phyloP scores from a whole-genome alignment of 2,888 invertebrate species.

The Aleiodes alternator region DNA sequence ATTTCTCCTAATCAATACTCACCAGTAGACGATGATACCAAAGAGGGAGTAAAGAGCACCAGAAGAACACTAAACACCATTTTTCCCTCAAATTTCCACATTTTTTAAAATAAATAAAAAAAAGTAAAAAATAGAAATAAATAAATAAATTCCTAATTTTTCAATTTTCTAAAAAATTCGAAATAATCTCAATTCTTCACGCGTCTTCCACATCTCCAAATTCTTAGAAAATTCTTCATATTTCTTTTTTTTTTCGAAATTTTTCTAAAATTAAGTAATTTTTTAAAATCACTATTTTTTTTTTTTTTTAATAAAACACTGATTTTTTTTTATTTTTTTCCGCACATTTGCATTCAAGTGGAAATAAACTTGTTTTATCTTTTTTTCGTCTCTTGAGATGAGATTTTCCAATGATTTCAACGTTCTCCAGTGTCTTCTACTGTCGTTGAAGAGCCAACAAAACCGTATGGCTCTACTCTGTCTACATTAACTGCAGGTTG shows the following conservation, averaged over 20 bases:
- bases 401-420: too few relatives aligned
- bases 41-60: neutral
- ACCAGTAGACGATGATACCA: neutral
- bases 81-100: neutral
- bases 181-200: slow-evolving; percentile 2
- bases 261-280: neutral
- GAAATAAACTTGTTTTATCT: too few relatives aligned
- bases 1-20: neutral
- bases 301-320: neutral
- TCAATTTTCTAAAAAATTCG: neutral
- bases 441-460: slow-evolving; percentile 12
- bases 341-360: too few relatives aligned
- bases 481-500: slow-evolving; percentile 31
- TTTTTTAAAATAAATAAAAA: neutral
- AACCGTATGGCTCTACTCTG: slow-evolving; percentile 6
- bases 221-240: neutral
- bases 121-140: too few relatives aligned
- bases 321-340: neutral
- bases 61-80: neutral
- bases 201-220: slow-evolving; percentile 9
- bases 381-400: too few relatives aligned
- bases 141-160: neutral
- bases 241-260: neutral
- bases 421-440: neutral
- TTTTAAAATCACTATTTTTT: neutral